A percentile compares a stretch with the other conserved stretches of the same genome.
Conservation (phyloP, 2,113 vertebrate genomes). For the Guaruba guarouba region DNA sequence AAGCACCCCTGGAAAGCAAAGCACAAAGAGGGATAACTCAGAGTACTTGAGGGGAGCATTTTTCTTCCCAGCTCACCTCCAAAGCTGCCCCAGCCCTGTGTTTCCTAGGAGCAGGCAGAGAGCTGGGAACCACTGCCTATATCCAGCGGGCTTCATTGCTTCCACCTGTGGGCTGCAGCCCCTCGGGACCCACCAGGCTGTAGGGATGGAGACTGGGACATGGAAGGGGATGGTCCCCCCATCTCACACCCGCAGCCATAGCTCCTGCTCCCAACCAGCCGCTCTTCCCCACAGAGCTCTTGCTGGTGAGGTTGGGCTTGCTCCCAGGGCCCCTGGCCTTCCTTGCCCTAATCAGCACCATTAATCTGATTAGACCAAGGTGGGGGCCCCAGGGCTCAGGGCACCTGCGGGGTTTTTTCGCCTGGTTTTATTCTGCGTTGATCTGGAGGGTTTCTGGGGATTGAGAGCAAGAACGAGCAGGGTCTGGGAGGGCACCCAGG, state of each 20-base stretch:
- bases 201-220: background rate
- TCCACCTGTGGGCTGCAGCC: background rate
- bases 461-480: background rate
- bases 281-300: background rate
- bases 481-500: background rate
- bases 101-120: accelerated
- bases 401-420: accelerated
- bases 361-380: accelerated
- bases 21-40: accelerated
- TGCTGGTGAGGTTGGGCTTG: accelerated
- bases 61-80: background rate
- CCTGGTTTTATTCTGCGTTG: background rate
- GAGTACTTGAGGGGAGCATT: accelerated
- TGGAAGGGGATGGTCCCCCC: accelerated
- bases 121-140: background rate
- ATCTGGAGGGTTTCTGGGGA: background rate
- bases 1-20: accelerated
- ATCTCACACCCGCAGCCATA: accelerated
- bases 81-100: accelerated
- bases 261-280: background rate
- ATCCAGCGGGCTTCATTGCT: background rate
- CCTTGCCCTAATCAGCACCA: background rate
- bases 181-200: accelerated
- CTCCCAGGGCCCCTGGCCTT: background rate
- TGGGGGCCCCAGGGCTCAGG: background rate